phyloP scores from a whole-genome alignment of 2,797 vertebrate species.

The Columba guinea region DNA sequence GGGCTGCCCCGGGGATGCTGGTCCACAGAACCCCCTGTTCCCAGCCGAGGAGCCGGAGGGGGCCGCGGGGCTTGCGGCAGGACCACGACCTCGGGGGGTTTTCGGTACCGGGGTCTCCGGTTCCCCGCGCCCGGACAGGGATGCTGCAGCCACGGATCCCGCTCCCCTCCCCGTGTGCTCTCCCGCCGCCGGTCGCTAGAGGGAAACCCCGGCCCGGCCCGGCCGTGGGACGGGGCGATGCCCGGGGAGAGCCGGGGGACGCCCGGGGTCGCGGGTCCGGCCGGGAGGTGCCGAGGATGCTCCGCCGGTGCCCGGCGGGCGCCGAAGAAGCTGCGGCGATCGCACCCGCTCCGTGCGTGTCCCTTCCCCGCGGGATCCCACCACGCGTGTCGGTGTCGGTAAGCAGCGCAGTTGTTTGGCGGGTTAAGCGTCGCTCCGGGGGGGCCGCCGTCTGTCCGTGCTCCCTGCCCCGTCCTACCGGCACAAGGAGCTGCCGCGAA shows the following conservation, averaged over 20 bases:
- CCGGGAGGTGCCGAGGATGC: background rate
- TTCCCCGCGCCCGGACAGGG: background rate
- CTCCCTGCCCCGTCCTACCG: background rate
- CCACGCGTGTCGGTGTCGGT: background rate
- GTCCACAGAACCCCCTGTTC: too few relatives aligned
- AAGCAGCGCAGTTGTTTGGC: background rate
- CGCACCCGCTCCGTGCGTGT: background rate
- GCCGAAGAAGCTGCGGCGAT: background rate
- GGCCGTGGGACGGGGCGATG: background rate
- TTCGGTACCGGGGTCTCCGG: background rate
- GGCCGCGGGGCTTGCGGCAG: background rate
- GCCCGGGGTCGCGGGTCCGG: too few relatives aligned
- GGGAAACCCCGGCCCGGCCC: background rate
- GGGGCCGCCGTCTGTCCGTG: too few relatives aligned
- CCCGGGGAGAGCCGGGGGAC: too few relatives aligned
- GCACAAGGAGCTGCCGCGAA: background rate
- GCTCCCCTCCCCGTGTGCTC: background rate
- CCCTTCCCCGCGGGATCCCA: background rate
- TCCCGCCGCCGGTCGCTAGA: background rate
- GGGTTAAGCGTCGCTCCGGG: too few relatives aligned
- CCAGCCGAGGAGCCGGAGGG: background rate
- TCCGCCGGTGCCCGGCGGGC: background rate
- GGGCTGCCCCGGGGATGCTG: accelerated
- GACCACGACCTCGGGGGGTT: background rate
- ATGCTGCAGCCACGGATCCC: background rate